Conservation (phyloP, 1,140 invertebrate genomes). For the Sinonovacula constricta region DNA sequence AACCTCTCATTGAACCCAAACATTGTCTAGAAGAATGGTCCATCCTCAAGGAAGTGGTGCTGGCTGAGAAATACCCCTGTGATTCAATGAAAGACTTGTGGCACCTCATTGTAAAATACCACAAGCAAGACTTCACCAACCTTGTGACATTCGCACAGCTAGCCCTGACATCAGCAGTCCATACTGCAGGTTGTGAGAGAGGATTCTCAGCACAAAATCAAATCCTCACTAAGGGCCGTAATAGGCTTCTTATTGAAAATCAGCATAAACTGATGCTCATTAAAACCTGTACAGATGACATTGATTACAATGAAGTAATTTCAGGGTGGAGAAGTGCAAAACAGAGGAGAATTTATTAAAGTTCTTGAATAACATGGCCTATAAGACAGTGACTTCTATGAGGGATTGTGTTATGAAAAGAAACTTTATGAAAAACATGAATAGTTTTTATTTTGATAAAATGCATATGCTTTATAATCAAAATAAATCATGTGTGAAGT, state of each 20-base stretch:
- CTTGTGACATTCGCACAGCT: slow-evolving; percentile 36
- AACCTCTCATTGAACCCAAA: slow-evolving; percentile 20
- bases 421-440: too few relatives aligned
- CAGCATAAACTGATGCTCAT: slow-evolving; percentile 29
- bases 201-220: slow-evolving; percentile 46
- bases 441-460: too few relatives aligned
- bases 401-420: too few relatives aligned
- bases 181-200: slow-evolving; percentile 28
- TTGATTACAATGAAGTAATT: too few relatives aligned
- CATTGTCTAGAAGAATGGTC: slow-evolving; percentile 23
- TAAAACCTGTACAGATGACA: too few relatives aligned
- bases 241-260: slow-evolving; percentile 19
- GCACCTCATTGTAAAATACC: slow-evolving; percentile 21
- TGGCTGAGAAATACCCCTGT: slow-evolving; percentile 33
- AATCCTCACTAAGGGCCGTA: slow-evolving; percentile 20
- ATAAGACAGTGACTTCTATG: too few relatives aligned
- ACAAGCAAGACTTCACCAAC: slow-evolving; percentile 48
- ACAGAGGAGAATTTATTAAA: too few relatives aligned
- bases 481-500: too few relatives aligned
- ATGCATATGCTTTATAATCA: too few relatives aligned
- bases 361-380: too few relatives aligned
- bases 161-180: slow-evolving; percentile 34
- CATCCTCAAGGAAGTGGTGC: slow-evolving; percentile 20
- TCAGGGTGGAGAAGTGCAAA: too few relatives aligned
- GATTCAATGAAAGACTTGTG: slow-evolving; percentile 31